Conservation (phyloP, 2,888 invertebrate species). For the Hydropsyche betteni region DNA sequence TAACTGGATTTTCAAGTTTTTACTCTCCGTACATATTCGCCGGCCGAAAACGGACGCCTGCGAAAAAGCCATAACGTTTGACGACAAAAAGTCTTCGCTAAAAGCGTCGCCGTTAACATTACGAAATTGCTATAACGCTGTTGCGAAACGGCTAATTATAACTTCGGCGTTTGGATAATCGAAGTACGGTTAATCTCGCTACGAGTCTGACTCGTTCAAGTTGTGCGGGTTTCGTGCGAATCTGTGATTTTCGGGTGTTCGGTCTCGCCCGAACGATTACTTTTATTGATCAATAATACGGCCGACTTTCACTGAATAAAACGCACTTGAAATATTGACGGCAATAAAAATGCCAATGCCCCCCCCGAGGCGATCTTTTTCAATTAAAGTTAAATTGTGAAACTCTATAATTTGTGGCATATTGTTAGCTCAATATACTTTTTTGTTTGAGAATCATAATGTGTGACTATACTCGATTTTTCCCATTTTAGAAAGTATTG, state of each 20-base stretch:
- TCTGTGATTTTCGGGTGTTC: not conserved
- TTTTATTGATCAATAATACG: constrained; percentile 5
- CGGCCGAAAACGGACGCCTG: constrained; percentile 2
- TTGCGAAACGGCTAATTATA: too few species aligned
- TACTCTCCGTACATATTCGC: constrained; percentile 13
- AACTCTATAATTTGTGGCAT: too few species aligned
- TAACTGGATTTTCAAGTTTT: constrained; percentile 30
- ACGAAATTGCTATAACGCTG: not conserved
- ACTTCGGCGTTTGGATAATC: too few species aligned
- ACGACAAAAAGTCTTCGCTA: not conserved
- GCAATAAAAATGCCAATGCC: constrained; percentile 5
- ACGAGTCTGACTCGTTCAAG: too few species aligned
- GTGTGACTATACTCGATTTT: too few species aligned
- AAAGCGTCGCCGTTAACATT: not conserved
- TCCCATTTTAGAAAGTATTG: too few species aligned
- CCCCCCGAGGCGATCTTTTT: not conserved
- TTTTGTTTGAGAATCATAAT: too few species aligned
- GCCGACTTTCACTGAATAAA: constrained; percentile 26
- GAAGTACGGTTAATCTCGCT: too few species aligned
- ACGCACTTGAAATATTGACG: constrained; percentile 5
- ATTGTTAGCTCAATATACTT: too few species aligned
- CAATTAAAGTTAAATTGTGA: constrained; percentile 8
- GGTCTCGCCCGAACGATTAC: constrained; percentile 12
- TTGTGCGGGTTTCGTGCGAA: not conserved
- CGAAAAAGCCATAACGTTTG: constrained; percentile 20